Evolutionary conservation across 2,113 vertebrate genomes (phyloP).

Genomic region (Calidris pygmaea): DNA sequence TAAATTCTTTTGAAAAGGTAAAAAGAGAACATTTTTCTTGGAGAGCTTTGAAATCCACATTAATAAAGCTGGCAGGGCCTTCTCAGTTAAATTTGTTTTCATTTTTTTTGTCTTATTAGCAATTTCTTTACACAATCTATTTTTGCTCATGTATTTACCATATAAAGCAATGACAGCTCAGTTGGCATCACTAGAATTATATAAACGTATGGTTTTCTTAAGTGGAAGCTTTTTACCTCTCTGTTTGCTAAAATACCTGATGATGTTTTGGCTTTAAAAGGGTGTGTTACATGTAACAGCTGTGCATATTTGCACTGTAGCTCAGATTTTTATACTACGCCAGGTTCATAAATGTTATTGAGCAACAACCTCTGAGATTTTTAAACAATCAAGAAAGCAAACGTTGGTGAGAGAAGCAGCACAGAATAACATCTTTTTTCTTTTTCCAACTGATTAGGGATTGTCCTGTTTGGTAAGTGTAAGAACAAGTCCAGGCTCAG

Average conservation of each 20-base stretch:
- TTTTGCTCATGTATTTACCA: slow-evolving; percentile 27
- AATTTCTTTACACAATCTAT: slow-evolving; percentile 31
- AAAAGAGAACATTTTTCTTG: slow-evolving; percentile 47
- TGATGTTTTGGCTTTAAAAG: slow-evolving; percentile 9
- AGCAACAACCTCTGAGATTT: neutral
- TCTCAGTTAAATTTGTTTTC: slow-evolving; percentile 27
- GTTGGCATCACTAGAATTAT: neutral
- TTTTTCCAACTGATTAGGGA: neutral
- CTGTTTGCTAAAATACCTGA: slow-evolving; percentile 21
- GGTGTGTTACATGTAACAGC: neutral
- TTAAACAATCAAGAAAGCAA: neutral
- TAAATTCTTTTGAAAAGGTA: slow-evolving; percentile 28
- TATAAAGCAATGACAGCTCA: neutral
- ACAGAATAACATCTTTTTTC: neutral
- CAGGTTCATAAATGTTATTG: neutral
- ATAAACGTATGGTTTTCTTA: neutral
- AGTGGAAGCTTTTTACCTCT: neutral
- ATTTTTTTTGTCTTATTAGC: slow-evolving; percentile 31
- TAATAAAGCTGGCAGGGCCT: slow-evolving; percentile 11
- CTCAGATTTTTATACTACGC: neutral
- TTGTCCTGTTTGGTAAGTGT: neutral
- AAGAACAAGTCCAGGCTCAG: neutral
- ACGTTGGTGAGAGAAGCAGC: neutral
- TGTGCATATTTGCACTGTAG: slow-evolving; percentile 16
- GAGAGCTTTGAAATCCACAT: slow-evolving; percentile 43